These are phyloP conservation scores for Coracopsis vasa DNA, from an alignment of 2,113 vertebrate species.

Conservation along the genomic window DNA sequence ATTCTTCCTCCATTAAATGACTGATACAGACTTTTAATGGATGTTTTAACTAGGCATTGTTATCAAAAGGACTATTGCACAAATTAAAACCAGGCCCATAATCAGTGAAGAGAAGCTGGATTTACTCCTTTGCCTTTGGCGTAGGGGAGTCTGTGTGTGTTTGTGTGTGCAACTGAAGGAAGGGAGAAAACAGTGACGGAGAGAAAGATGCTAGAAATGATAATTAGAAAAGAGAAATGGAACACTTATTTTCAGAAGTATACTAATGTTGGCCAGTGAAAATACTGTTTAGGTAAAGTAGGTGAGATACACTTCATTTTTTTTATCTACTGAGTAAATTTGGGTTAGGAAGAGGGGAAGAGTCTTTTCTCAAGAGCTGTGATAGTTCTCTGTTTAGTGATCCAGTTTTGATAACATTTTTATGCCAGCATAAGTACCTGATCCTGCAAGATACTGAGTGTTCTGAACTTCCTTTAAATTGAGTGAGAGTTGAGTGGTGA, in stretches of 20 bases:
- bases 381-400: background rate
- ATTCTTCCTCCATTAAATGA: constrained; percentile 74
- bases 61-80: constrained; percentile 76
- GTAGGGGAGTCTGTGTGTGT: background rate
- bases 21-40: constrained; percentile 76
- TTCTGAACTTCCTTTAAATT: background rate
- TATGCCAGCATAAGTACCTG: background rate
- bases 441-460: background rate
- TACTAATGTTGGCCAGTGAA: background rate
- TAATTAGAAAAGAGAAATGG: background rate
- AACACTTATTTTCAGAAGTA: background rate
- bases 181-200: background rate
- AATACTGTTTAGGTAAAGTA: background rate
- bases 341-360: background rate
- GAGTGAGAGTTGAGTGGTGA: background rate
- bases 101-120: constrained; percentile 70
- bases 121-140: constrained; percentile 68
- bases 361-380: background rate
- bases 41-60: constrained; percentile 76
- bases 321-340: background rate
- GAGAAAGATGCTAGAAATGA: background rate
- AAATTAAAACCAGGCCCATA: constrained; percentile 74
- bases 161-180: background rate
- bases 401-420: background rate
- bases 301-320: background rate